A percentile compares a stretch with the other conserved stretches of the same genome.
Conservation (phyloP, 2,113 vertebrate species). For the Antechinus stuartii region DNA sequence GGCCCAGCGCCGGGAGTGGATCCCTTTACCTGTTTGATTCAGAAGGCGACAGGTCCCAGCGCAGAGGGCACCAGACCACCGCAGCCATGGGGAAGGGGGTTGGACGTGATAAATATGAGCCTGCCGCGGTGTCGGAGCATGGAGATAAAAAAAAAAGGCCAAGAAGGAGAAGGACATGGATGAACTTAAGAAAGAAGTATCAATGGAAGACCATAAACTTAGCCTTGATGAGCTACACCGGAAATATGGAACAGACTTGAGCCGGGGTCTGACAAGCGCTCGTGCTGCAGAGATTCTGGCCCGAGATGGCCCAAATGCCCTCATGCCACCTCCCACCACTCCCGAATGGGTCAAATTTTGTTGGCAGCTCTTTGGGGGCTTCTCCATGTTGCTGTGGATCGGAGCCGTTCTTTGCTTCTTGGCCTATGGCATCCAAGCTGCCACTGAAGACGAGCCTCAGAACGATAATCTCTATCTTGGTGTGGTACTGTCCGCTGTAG, state of each 20-base stretch:
- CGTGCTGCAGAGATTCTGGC: conserved; percentile 94
- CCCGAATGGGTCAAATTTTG: conserved; percentile 99
- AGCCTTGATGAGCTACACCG: conserved; percentile 95
- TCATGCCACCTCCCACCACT: conserved; percentile 95
- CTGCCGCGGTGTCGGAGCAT: conserved; percentile 93
- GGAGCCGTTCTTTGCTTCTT: conserved; percentile 97
- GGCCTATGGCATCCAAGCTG: conserved; percentile 91
- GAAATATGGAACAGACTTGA: conserved; percentile 95
- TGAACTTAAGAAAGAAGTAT: conserved; percentile 96
- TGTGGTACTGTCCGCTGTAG: conserved; percentile 93
- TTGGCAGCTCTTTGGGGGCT: conserved; percentile 96
- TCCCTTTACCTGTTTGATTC: neutral
- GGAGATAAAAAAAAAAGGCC: conserved; percentile 84
- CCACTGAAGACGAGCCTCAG: conserved; percentile 87
- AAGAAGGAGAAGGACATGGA: conserved; percentile 93
- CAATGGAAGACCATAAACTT: conserved; percentile 97
- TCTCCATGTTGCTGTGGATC: conserved; percentile 97
- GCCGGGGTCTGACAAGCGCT: conserved; percentile 88
- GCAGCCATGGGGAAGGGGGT: conserved; percentile 87
- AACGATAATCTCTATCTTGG: conserved; percentile 97
- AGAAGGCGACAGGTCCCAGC: conserved; percentile 44
- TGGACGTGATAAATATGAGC: conserved; percentile 96
- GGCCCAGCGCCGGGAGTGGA: conserved; percentile 51
- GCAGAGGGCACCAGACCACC: conserved; percentile 64
- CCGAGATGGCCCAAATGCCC: conserved; percentile 94